A percentile compares a stretch with the other conserved stretches of the same genome.
These are phyloP conservation scores for Pseudococcus jackbeardsleyi DNA, from an alignment of 2,888 invertebrate genomes.

Conservation along the genomic window DNA sequence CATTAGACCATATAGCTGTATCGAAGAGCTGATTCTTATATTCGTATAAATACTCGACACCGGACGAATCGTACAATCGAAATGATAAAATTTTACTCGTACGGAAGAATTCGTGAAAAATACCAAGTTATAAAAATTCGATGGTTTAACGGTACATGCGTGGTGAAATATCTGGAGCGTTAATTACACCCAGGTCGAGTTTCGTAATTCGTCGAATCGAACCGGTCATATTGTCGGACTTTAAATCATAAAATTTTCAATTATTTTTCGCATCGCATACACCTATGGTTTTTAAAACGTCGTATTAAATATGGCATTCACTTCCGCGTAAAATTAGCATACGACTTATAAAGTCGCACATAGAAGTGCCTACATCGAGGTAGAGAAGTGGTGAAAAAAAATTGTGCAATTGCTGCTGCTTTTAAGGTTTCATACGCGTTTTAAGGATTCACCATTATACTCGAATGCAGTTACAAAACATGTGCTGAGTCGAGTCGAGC, in stretches of 20 bases:
- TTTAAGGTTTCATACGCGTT: conserved; percentile 48
- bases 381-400: not conserved
- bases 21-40: not conserved
- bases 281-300: not conserved
- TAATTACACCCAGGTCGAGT: not conserved
- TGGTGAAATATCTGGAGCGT: not conserved
- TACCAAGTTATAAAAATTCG: not conserved
- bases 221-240: not conserved
- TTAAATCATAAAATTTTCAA: conserved; percentile 17
- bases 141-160: not conserved
- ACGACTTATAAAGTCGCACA: not conserved
- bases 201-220: conserved; percentile 13
- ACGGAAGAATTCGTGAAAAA: not conserved
- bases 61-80: too few species aligned
- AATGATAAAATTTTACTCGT: not conserved
- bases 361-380: not conserved
- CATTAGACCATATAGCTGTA: conserved; percentile 10
- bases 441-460: conserved; percentile 17
- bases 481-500: not conserved
- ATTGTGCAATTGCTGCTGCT: not conserved
- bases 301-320: not conserved
- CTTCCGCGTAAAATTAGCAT: conserved; percentile 34
- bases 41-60: too few species aligned
- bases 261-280: not conserved
- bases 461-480: not conserved